Evolutionary conservation across 2,888 invertebrate species (phyloP), one percentile per base, ranked within the genome.

Genomic region (Cyclophora punctaria): DNA sequence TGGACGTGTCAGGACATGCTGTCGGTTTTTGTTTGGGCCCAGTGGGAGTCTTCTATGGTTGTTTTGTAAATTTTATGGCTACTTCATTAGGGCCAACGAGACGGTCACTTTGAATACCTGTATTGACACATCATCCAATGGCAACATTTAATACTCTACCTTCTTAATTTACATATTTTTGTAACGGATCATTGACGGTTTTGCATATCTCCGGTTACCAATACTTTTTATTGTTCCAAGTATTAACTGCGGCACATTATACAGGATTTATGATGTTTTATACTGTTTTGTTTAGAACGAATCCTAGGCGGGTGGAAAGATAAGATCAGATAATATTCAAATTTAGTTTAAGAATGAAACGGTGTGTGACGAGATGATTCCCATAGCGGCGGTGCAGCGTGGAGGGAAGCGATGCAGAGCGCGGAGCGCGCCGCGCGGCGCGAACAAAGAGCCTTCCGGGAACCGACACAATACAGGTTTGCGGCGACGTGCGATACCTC

Each of bases 381-480:
- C 70, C 74, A 75, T 68, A 72, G 69, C 67, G 67, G 69, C 66
- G 53, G 58, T 59, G 70, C 59, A 58, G 64, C 47, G 42, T 59
- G 59, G 58, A 63, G 56, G 66, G 56, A 67, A 64, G 59, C 64
- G 68, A 65, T 69, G 68, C 60, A 63, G 65, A 54, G 60, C 64
- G 64, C 70, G 65, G 66, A 68, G 67, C 64, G 69, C 84, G 85
- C 37, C 2, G 37, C 37, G 37, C 5, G 85, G 76, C 69, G 63
- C 72, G 70, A 80, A 87, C 85, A 87, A 87, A 88, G 83, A 74
- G 75, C 83, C 82, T 87, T 88, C 87, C 85, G 74, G 85, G 87
- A 87, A 87, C 77, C 72, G 80, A 69, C 81, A 86, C 83, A 86
- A 88, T 88, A 87, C 87, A 80, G 86, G 87, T 87, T 87, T 81